Evolutionary conservation across 2,113 vertebrate genomes (phyloP).

Genomic region (Lagenorhynchus albirostris): DNA sequence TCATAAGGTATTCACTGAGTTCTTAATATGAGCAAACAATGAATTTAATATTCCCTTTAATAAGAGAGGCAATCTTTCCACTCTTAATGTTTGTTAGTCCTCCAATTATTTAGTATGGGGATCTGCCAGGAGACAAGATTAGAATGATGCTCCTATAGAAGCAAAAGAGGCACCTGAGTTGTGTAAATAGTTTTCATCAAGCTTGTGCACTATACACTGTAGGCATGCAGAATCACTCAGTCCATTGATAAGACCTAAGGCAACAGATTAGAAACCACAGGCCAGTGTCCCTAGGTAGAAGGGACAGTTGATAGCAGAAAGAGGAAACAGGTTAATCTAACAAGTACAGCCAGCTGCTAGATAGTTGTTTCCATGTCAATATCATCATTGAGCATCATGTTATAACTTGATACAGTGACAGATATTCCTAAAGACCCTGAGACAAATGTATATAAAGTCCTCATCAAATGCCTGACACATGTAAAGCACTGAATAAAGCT

Average conservation of each 20-base stretch:
- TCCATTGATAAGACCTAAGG: background rate
- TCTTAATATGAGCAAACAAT: constrained; percentile 14
- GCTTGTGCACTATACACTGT: background rate
- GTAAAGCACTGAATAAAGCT: background rate
- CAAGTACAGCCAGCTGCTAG: background rate
- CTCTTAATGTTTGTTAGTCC: constrained; percentile 8
- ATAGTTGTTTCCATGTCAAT: background rate
- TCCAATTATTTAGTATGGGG: background rate
- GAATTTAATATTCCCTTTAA: background rate
- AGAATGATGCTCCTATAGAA: background rate
- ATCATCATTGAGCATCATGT: background rate
- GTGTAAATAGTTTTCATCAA: constrained; percentile 1
- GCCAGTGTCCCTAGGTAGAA: background rate
- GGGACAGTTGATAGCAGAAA: background rate
- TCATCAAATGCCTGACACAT: background rate
- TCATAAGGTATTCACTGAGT: background rate
- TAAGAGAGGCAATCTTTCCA: background rate
- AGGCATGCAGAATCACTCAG: background rate
- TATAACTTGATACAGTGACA: background rate
- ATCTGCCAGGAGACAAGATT: background rate
- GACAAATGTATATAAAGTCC: background rate
- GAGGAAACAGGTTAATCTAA: background rate
- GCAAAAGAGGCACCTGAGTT: background rate
- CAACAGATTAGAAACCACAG: background rate
- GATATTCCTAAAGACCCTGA: background rate